Base-by-base conservation (phyloP, 1,140 invertebrate genomes). In the Zaprionus capensis region DNA sequence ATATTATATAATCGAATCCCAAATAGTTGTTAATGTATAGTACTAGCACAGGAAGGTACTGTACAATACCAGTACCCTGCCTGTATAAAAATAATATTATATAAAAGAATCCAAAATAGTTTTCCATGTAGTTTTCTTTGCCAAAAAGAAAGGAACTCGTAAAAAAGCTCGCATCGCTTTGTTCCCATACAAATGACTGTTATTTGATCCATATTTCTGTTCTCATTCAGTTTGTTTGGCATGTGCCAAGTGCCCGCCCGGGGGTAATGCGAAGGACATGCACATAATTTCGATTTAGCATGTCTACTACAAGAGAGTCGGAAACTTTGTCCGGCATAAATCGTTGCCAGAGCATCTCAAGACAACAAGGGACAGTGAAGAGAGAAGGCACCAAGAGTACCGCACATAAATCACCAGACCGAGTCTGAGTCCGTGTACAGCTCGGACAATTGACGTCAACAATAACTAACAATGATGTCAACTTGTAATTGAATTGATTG, bases 401-500 rank as follows among this genome's bases (percentile, higher is more conserved):
- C 61, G 26, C 7, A 51, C 66, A 71, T 61, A 44, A 63, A 51
- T 24, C 38, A 26, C 7, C 41, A 49, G 44, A 22, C 65, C 31
- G 58, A 26, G 46, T 31, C 65, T 24, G 58, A 26, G 46, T 31
- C 28, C 1, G 7, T 5, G 26, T 20, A 9, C 46, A 20, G 46
- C n/a, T 22, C 56, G 81, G 58, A 84, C 85, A 90, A 88, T 88
- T 76, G 84, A 90, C 85, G 85, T 88, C 84, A 88, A 90, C 85
- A 88, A 90, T 88, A 88, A 88, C 85, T 88, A 90, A 90, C 85
- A 85, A 90, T 86, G 90, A 83, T 91, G 90, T 84, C 90, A 91
- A 84, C 90, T 87, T 91, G 81, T 92, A 92, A 92, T 92, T 92
- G 91, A 92, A 92, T 92, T 92, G 91, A 92, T 92, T 91, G 91